phyloP scores from a whole-genome alignment of 1,140 invertebrate genomes.

The Zaprionus kolodkinae region DNA sequence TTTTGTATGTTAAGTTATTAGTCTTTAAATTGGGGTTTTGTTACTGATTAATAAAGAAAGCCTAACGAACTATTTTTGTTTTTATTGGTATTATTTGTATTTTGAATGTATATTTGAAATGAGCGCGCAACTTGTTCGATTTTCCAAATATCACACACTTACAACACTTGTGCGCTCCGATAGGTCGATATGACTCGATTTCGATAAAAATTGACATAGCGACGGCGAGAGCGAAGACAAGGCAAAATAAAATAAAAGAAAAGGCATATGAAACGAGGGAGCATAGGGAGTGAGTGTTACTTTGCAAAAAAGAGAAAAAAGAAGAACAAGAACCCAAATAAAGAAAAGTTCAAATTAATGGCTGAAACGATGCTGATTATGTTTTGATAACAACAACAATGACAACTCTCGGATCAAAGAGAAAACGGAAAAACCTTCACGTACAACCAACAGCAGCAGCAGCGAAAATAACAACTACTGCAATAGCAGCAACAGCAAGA shows the following conservation, averaged over 20 bases:
- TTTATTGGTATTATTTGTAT: background rate
- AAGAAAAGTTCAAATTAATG: conserved; percentile 49
- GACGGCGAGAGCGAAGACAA: conserved; percentile 46
- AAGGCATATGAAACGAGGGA: conserved; percentile 52
- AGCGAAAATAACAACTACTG: conserved; percentile 14
- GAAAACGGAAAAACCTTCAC: conserved; percentile 43
- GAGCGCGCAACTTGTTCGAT: conserved; percentile 10
- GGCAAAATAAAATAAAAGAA: conserved; percentile 49
- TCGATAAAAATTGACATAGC: conserved; percentile 43
- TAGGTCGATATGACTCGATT: conserved; percentile 8
- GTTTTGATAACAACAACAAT: conserved; percentile 46
- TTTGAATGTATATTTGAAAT: conserved; percentile 7
- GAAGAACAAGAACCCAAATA: conserved; percentile 44
- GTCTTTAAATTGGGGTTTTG: conserved; percentile 25
- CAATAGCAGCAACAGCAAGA: conserved; percentile 5
- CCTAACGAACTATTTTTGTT: background rate
- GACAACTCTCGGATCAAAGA: conserved; percentile 36
- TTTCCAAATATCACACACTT: background rate
- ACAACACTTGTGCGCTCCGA: conserved; percentile 22
- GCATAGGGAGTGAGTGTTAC: conserved; percentile 59
- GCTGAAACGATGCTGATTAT: conserved; percentile 38
- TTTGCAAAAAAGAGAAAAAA: conserved; percentile 44
- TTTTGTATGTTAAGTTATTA: conserved; percentile 30
- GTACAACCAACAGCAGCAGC: conserved; percentile 20
- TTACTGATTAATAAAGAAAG: conserved; percentile 12